Base-by-base conservation (phyloP, 64 coral and sea anemone genomes). In the Pocillopora damicornis region DNA sequence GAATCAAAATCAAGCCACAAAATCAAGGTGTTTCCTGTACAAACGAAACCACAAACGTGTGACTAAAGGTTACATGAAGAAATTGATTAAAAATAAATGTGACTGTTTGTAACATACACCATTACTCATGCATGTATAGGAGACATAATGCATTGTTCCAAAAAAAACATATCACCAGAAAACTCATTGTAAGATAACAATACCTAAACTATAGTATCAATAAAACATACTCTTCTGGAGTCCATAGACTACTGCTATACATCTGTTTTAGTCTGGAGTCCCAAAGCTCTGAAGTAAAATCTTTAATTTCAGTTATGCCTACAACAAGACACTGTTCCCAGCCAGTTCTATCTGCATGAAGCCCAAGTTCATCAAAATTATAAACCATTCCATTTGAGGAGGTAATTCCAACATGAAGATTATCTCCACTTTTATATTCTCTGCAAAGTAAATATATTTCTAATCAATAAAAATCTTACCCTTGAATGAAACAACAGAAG, bases 291-390 rank as follows among this genome's bases (percentile, higher is more conserved):
- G 75, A 36, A 30, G 11, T 61, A 34, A 26, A 88, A 65, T 20
- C 37, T 36, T 75, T 13, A 75, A 74, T 75, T 16, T 77, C 36
- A 22, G 15, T 63, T 35, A 76, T 15, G 71, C 57, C 61, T 15
- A 76, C 86, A 36, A 37, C 56, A 77, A 88, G 51, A 37, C 86
- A 88, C 18, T 75, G 75, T 15, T 75, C 72, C 86, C 86, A 88
- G 18, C 65, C 1, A 61, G 58, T 61, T 1, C 57, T 62, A 23
- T 88, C 86, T 37, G 75, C 59, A 76, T 88, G 86, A 34, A 88
- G 73, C 18, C 86, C 86, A 61, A 12, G 58, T 63, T 88, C 73
- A 77, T 88, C 86, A 88, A 76, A 88, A 66, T 88, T 88, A 77
- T 88, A 88, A 61, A 88, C 86, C 12, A 76, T 13, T 76, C 73